Evolutionary conservation across 2,113 vertebrate species (phyloP).

Genomic region (Aphelocoma coerulescens): DNA sequence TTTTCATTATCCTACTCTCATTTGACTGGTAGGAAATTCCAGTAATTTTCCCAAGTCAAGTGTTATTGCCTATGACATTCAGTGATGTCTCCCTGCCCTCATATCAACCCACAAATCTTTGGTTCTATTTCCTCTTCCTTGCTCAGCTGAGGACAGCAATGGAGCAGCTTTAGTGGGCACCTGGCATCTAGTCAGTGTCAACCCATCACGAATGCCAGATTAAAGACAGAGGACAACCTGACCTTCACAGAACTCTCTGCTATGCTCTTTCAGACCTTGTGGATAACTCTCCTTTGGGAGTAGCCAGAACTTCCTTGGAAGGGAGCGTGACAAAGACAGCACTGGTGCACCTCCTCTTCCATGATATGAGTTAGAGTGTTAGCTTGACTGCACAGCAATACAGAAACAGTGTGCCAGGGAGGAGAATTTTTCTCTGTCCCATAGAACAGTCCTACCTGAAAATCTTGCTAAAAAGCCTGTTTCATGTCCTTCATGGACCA

Average conservation of each 20-base stretch:
- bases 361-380: rapidly evolving
- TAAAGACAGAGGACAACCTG: neutral
- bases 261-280: neutral
- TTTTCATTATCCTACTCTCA: neutral
- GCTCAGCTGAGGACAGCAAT: neutral
- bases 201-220: neutral
- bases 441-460: neutral
- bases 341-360: neutral
- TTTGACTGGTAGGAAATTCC: neutral
- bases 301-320: neutral
- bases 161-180: too few species aligned
- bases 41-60: neutral
- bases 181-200: neutral
- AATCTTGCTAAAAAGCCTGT: neutral
- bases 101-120: neutral
- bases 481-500: neutral
- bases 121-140: neutral
- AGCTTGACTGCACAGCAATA: neutral
- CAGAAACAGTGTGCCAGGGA: neutral
- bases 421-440: neutral
- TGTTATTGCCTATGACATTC: neutral
- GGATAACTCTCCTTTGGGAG: neutral
- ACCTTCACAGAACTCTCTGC: neutral
- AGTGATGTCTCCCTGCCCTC: neutral
- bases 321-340: neutral